phyloP scores from a whole-genome alignment of 2,113 vertebrate species.

The Mionectes macconnelli region DNA sequence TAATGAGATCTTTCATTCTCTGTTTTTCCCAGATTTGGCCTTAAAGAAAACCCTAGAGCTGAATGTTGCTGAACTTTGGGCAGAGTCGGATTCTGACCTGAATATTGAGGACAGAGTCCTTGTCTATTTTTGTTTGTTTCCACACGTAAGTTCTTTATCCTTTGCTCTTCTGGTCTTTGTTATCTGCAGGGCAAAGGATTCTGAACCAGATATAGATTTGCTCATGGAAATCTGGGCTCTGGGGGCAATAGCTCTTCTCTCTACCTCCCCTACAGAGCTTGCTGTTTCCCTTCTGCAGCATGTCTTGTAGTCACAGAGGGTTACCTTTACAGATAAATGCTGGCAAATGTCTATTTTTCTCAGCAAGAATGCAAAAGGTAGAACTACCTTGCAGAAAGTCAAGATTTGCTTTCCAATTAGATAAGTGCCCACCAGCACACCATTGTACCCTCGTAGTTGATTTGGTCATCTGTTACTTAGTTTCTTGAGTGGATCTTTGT shows the following conservation, averaged over 20 bases:
- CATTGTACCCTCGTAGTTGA: not conserved
- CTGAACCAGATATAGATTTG: not conserved
- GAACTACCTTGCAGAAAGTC: not conserved
- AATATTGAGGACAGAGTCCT: not conserved
- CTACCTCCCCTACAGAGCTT: not conserved
- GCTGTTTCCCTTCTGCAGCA: not conserved
- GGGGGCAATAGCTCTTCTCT: not conserved
- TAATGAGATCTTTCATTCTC: slow-evolving; percentile 23
- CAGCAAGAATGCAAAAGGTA: not conserved
- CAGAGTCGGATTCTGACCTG: not conserved
- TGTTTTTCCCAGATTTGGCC: not conserved
- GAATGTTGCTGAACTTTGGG: slow-evolving; percentile 5
- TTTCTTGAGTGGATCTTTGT: not conserved
- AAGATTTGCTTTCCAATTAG: not conserved
- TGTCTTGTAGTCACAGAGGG: not conserved
- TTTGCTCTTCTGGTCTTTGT: not conserved
- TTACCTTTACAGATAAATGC: not conserved
- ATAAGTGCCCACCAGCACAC: not conserved
- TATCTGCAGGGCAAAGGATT: not conserved
- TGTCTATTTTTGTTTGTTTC: slow-evolving; percentile 4
- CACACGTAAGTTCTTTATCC: not conserved
- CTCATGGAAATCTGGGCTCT: not conserved
- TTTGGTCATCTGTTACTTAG: not conserved
- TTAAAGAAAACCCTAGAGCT: slow-evolving; percentile 1
- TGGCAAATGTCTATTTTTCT: not conserved